Evolutionary conservation across 2,113 vertebrate species (phyloP).

Genomic region (Otis tarda): DNA sequence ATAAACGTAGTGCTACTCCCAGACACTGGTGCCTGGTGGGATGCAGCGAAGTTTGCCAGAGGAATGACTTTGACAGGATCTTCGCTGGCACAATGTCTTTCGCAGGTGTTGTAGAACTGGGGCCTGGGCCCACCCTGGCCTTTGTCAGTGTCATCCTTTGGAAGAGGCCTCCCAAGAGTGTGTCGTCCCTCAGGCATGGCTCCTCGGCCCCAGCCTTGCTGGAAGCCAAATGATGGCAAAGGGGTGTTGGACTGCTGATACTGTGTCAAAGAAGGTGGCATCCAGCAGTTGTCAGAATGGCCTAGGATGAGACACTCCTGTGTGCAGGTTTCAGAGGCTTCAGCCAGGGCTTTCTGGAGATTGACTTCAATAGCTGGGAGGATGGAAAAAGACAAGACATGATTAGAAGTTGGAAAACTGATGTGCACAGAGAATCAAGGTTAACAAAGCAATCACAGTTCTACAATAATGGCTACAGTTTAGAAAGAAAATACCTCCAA

Average conservation of each 20-base stretch:
- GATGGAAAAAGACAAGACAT: conserved; percentile 15
- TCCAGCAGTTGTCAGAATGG: conserved; percentile 98
- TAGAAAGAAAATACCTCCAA: neutral
- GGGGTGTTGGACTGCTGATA: conserved; percentile 76
- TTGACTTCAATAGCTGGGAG: conserved; percentile 90
- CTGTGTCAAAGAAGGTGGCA: conserved; percentile 88
- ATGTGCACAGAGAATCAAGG: neutral
- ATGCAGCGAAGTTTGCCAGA: conserved; percentile 84
- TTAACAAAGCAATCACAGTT: neutral
- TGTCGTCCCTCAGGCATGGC: conserved; percentile 81
- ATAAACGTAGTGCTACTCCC: conserved; percentile 73
- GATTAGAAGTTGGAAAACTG: neutral
- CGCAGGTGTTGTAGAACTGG: conserved; percentile 90
- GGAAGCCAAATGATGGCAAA: conserved; percentile 84
- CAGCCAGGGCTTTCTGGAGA: conserved; percentile 90
- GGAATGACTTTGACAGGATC: conserved; percentile 91
- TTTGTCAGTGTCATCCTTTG: conserved; percentile 87
- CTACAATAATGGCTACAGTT: rapidly evolving
- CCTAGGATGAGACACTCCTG: conserved; percentile 96
- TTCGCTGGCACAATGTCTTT: conserved; percentile 86
- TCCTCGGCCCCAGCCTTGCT: conserved; percentile 82
- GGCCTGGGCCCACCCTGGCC: conserved; percentile 75
- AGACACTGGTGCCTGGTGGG: conserved; percentile 71
- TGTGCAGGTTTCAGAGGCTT: conserved; percentile 95
- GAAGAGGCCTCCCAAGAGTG: conserved; percentile 85